Evolutionary conservation across 2,888 invertebrate species (phyloP).

Genomic region (Drosophila meridiana): DNA sequence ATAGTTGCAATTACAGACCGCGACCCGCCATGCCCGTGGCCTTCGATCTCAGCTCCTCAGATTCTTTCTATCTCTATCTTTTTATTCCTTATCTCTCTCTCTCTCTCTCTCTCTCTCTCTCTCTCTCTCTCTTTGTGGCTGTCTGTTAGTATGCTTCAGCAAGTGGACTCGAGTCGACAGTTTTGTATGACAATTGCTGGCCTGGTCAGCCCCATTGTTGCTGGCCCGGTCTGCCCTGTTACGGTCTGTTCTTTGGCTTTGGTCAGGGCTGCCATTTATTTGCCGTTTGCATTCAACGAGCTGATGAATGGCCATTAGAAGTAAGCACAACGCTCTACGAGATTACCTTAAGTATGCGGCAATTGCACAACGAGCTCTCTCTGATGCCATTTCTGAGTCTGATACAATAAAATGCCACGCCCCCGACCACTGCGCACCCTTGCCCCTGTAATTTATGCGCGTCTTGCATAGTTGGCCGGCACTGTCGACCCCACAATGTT

Average conservation of each 20-base stretch:
- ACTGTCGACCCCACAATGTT: constrained; percentile 17
- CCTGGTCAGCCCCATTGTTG: constrained; percentile 67
- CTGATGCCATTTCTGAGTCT: constrained; percentile 49
- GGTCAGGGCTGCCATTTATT: constrained; percentile 64
- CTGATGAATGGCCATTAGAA: constrained; percentile 80
- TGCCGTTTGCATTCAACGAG: constrained; percentile 79
- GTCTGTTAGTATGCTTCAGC: constrained; percentile 12
- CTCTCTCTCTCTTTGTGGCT: neutral
- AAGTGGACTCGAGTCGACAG: constrained; percentile 50
- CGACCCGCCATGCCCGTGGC: constrained; percentile 25
- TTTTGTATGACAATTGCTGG: constrained; percentile 75
- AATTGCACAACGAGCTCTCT: constrained; percentile 76
- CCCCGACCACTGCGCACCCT: constrained; percentile 48
- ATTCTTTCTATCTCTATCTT: neutral
- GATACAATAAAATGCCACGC: constrained; percentile 65
- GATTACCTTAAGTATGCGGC: constrained; percentile 80
- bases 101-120: neutral
- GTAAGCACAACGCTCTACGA: constrained; percentile 72
- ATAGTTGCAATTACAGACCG: constrained; percentile 66
- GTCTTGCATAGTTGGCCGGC: constrained; percentile 51
- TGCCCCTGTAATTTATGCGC: constrained; percentile 69
- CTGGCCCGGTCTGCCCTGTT: constrained; percentile 14
- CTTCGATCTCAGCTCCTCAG: neutral
- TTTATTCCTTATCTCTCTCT: neutral
- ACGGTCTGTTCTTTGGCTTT: constrained; percentile 20